These are phyloP conservation scores for Potamarius usumacintae DNA, from an alignment of 2,113 vertebrate species.

Conservation along the genomic window DNA sequence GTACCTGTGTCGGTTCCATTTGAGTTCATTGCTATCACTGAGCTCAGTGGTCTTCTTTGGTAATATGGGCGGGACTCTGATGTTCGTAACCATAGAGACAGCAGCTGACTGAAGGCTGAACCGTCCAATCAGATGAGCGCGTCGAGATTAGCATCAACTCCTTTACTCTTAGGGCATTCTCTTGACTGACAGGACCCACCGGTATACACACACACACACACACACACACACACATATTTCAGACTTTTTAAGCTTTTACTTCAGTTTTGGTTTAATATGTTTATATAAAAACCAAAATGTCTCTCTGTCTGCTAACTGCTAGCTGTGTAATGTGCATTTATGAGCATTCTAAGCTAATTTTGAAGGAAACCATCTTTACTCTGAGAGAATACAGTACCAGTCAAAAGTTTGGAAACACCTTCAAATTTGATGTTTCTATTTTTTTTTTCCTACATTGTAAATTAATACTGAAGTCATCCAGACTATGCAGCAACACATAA, in stretches of 20 bases:
- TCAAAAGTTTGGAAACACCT: too few relatives aligned
- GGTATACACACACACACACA: background rate
- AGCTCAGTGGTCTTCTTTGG: too few relatives aligned
- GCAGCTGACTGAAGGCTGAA: constrained; percentile 55
- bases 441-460: too few relatives aligned
- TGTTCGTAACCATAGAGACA: constrained; percentile 62
- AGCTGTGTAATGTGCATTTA: background rate
- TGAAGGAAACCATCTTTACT: background rate
- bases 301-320: background rate
- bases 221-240: too few relatives aligned
- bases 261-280: background rate
- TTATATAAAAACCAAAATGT: background rate
- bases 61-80: constrained; percentile 41
- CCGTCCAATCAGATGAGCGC: constrained; percentile 54
- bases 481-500: too few relatives aligned
- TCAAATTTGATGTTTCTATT: too few relatives aligned
- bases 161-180: too few relatives aligned
- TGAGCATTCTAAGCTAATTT: background rate
- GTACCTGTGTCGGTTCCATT: too few relatives aligned
- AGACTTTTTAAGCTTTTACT: background rate
- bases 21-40: too few relatives aligned
- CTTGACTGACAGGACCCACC: background rate
- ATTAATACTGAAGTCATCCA: too few relatives aligned
- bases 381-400: background rate
- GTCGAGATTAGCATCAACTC: background rate